These are phyloP conservation scores for Mustela lutreola DNA, from an alignment of 2,113 vertebrate genomes.

Conservation along the genomic window DNA sequence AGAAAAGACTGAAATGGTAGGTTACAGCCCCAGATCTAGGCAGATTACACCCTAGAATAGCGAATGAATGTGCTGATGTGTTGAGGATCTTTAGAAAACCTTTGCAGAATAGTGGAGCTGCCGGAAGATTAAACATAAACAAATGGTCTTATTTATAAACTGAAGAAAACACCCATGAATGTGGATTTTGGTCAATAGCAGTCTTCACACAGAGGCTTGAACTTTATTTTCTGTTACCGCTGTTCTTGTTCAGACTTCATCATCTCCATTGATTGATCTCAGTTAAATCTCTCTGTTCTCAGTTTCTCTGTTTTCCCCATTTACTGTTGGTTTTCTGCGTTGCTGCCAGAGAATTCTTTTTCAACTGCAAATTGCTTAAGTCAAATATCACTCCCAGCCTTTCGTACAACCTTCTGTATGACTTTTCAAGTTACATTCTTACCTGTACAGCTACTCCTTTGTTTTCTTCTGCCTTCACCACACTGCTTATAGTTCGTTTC, in stretches of 20 bases:
- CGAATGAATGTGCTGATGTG: neutral
- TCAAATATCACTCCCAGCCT: neutral
- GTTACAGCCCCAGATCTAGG: neutral
- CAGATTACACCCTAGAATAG: neutral
- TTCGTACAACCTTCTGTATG: neutral
- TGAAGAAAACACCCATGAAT: neutral
- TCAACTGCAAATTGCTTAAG: neutral
- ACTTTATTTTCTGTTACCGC: neutral
- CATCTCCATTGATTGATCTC: neutral
- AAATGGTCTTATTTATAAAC: slow-evolving; percentile 1
- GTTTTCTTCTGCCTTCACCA: neutral
- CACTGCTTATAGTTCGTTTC: neutral
- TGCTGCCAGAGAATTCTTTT: neutral
- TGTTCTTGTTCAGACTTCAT: neutral
- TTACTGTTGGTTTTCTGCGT: neutral
- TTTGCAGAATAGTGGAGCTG: neutral
- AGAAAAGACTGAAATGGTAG: neutral
- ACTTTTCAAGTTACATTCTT: neutral
- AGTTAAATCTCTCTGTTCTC: neutral
- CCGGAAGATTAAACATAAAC: neutral
- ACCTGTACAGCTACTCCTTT: neutral
- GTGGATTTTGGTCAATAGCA: slow-evolving; percentile 4
- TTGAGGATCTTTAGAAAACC: slow-evolving; percentile 19
- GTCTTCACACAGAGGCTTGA: neutral
- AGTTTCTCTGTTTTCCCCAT: neutral